These are phyloP conservation scores for Tenualosa ilisha DNA, from an alignment of 2,797 vertebrate species.

Conservation along the genomic window DNA sequence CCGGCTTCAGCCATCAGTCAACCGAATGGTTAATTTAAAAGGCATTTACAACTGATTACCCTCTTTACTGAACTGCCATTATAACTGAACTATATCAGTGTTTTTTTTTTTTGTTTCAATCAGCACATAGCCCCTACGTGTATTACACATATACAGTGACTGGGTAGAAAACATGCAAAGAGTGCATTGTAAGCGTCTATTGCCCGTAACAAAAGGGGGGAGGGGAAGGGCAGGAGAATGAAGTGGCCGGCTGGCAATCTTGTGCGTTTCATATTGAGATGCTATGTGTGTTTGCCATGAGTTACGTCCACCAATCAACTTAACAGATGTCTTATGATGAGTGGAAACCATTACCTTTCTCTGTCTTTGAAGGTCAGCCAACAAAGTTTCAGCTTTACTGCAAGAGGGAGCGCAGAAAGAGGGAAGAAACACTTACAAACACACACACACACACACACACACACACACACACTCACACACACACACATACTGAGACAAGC, in stretches of 20 bases:
- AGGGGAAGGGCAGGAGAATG: conserved; percentile 20
- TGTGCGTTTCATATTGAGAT: conserved; percentile 61
- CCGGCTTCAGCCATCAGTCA: background rate
- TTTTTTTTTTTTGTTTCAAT: background rate
- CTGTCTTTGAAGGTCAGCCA: conserved; percentile 73
- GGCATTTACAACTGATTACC: conserved; percentile 23
- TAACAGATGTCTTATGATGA: conserved; percentile 65
- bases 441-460: background rate
- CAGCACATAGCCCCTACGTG: background rate
- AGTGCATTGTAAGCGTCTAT: background rate
- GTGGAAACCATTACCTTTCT: conserved; percentile 68
- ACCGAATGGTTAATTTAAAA: conserved; percentile 10
- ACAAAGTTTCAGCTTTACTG: conserved; percentile 70
- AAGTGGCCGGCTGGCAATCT: conserved; percentile 51
- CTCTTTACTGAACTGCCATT: background rate
- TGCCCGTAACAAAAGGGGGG: background rate
- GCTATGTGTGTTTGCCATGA: conserved; percentile 55
- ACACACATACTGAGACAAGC: background rate
- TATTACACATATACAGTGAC: background rate
- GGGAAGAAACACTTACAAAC: background rate
- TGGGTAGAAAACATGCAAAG: background rate
- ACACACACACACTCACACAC: background rate
- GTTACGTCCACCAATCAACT: conserved; percentile 70
- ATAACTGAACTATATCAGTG: conserved; percentile 43
- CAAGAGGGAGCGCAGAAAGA: conserved; percentile 40